phyloP scores from a whole-genome alignment of 2,888 invertebrate species.

The Physocephala rufipes region DNA sequence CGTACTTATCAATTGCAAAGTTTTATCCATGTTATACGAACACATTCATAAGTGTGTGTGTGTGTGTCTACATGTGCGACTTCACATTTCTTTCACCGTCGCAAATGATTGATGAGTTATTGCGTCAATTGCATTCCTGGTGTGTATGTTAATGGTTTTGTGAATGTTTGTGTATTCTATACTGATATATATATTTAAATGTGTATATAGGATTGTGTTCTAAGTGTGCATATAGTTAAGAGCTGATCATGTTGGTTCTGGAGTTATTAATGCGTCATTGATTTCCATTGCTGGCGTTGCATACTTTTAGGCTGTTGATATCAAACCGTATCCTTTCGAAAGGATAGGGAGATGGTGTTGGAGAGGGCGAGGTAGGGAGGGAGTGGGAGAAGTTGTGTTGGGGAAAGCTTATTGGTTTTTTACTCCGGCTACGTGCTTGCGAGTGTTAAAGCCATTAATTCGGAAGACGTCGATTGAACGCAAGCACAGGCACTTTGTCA shows the following conservation, averaged over 20 bases:
- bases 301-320: slow-evolving; percentile 18
- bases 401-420: no score
- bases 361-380: no score
- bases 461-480: slow-evolving; percentile 2
- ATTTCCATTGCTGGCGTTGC: slow-evolving; percentile 21
- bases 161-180: no score
- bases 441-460: not conserved
- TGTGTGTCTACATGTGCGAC: slow-evolving; percentile 5
- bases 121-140: not conserved
- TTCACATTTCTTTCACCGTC: not conserved
- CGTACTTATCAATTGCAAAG: slow-evolving; percentile 20
- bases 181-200: no score
- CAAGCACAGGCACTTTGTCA: no score
- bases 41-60: not conserved
- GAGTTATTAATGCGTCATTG: no score
- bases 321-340: not conserved
- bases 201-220: no score
- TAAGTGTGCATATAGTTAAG: not conserved
- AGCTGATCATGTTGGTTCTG: not conserved
- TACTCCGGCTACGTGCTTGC: no score
- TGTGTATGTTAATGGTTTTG: no score
- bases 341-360: no score
- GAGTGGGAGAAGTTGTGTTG: no score
- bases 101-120: slow-evolving; percentile 18
- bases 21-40: no score